Evolutionary conservation across 2,888 invertebrate genomes (phyloP).

Genomic region (Perdita meconis): DNA sequence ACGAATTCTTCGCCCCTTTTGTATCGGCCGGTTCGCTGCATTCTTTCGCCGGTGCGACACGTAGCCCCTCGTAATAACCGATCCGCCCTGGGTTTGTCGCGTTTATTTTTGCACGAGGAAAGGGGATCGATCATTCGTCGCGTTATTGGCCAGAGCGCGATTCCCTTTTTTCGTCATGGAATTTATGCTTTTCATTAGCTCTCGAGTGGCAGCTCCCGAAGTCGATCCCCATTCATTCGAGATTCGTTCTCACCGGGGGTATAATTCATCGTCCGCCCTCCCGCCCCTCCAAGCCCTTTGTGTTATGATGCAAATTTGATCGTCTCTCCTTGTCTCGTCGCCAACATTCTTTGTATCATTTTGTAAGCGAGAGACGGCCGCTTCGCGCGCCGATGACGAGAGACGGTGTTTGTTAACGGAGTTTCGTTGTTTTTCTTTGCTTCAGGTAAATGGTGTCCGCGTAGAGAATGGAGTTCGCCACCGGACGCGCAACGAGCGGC

Average conservation of each 20-base stretch:
- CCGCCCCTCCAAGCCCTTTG: too few species aligned
- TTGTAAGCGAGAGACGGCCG: background rate
- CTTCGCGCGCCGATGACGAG: background rate
- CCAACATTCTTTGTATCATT: background rate
- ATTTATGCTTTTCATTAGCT: constrained; percentile 25
- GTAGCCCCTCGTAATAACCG: constrained; percentile 54
- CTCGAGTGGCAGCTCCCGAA: background rate
- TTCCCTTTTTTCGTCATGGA: background rate
- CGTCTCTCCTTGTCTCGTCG: background rate
- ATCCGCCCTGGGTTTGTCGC: constrained; percentile 49
- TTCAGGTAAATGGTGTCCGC: constrained; percentile 96
- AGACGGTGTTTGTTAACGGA: constrained; percentile 45
- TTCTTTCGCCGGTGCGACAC: constrained; percentile 55
- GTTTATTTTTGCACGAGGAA: constrained; percentile 56
- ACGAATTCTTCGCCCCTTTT: constrained; percentile 75
- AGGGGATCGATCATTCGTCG: constrained; percentile 10
- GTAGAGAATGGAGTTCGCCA: constrained; percentile 95
- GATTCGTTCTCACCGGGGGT: background rate
- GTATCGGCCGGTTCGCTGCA: constrained; percentile 58
- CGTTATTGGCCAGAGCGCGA: constrained; percentile 18
- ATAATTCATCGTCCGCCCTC: constrained; percentile 9
- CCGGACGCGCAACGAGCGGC: constrained; percentile 91
- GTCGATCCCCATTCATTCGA: background rate
- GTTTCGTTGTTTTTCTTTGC: constrained; percentile 57
- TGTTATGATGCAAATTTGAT: constrained; percentile 23